Base-by-base conservation (phyloP, 2,113 vertebrate species). In the Scomber japonicus region DNA sequence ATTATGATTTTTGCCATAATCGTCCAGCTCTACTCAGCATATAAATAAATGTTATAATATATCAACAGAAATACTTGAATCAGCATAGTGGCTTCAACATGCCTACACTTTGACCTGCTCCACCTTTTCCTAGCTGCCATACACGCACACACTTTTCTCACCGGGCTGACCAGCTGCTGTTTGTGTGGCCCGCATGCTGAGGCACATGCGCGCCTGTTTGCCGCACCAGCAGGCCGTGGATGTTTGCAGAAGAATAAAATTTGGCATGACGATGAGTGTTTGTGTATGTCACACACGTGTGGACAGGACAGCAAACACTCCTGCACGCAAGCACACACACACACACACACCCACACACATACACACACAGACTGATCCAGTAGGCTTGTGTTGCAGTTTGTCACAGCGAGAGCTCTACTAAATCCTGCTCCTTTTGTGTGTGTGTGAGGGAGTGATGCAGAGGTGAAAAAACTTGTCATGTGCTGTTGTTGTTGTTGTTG, bases 201-300 rank as follows among this genome's bases (percentile, higher is more conserved):
- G 35, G 35, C 35, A 40, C 35, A 40, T 46, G 76, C 19, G 21
- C 13, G 6, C 15, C 63, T 79, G 72, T 59, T 59, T 59, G 45
- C 40, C n/a, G 54, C 60, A 46, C 57, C 73, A 51, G 64, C 57
- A 57, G n/a, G 17, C 19, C 15, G 11, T 76, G 76, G 68, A 56
- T 81, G 83, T 85, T 89, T 89, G 78, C 45, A 62, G 62, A 84
- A 86, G 74, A 70, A 70, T 62, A 53, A 59, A 55, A 76, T 81
- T 54, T 72, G 63, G 56, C 64, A 66, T 53, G 11, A 30, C 51
- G 56, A 46, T 16, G 24, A 31, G 30, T 65, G 78, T 77, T 71
- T 59, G 71, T 21, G 31, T 14, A 1, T 54, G 60, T 65, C 49
- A 48, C 53, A 45, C 21, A 45, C 21, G 35, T 49, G 51, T 2